Conservation (phyloP, 2,797 vertebrate species). For the Nasua narica region DNA sequence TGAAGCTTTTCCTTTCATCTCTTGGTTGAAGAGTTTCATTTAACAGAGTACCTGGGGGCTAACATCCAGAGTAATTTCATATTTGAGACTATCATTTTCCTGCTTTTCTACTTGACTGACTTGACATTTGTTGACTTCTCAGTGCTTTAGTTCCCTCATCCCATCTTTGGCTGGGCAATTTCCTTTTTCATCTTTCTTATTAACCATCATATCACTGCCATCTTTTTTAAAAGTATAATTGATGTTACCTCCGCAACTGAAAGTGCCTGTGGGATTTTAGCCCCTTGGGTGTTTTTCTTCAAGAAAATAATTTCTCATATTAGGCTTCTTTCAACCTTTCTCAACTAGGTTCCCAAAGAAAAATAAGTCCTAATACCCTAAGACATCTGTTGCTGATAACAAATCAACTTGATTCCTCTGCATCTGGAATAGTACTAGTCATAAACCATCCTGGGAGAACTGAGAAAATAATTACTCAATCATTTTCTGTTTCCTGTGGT, state of each 20-base stretch:
- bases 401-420: background rate
- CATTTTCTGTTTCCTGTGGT: background rate
- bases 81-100: background rate
- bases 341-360: background rate
- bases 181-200: background rate
- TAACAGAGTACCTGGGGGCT: background rate
- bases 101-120: background rate
- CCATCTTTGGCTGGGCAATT: background rate
- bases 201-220: background rate
- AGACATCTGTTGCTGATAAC: background rate
- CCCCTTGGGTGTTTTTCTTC: background rate
- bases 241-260: background rate
- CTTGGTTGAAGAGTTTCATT: background rate
- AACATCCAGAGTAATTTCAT: background rate
- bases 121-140: background rate
- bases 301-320: too few species aligned
- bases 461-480: background rate
- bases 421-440: background rate
- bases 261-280: background rate
- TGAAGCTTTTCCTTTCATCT: background rate
- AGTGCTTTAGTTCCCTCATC: background rate
- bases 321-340: background rate
- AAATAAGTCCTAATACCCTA: background rate
- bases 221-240: background rate
- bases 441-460: background rate